Percentiles rank a stretch among this genome's conserved stretches.
These are phyloP conservation scores for Spodoptera picta DNA, from an alignment of 2,888 invertebrate species.

Conservation along the genomic window DNA sequence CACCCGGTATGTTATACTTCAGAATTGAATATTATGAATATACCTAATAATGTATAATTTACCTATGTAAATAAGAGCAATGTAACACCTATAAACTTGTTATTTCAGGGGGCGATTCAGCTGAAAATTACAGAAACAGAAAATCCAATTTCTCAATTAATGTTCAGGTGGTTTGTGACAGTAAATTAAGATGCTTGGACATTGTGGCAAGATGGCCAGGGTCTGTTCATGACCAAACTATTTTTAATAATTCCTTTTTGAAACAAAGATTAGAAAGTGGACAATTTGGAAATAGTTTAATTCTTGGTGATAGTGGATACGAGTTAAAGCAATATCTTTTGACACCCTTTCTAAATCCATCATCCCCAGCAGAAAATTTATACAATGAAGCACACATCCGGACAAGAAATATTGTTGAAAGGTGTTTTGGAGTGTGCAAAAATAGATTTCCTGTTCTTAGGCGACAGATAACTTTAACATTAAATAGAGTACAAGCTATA, in stretches of 20 bases:
- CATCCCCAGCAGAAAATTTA: slow-evolving; percentile 31
- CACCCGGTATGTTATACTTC: too few species aligned
- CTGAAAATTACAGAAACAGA: too few species aligned
- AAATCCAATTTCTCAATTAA: slow-evolving; percentile 17
- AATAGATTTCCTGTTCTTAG: slow-evolving; percentile 45
- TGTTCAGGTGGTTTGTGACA: slow-evolving; percentile 15
- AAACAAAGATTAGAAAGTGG: not conserved
- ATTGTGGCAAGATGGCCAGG: slow-evolving; percentile 17
- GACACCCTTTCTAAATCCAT: slow-evolving; percentile 22
- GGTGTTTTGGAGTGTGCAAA: slow-evolving; percentile 44
- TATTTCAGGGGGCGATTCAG: too few species aligned
- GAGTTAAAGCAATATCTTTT: slow-evolving; percentile 11
- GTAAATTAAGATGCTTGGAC: slow-evolving; percentile 18
- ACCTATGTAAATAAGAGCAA: too few species aligned
- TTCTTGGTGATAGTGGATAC: slow-evolving; percentile 12
- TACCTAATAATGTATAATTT: too few species aligned
- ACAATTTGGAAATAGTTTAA: slow-evolving; percentile 4
- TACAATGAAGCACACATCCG: slow-evolving; percentile 5
- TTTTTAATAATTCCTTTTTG: slow-evolving; percentile 9
- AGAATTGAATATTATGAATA: too few species aligned
- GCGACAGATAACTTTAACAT: slow-evolving; percentile 15
- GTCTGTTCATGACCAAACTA: slow-evolving; percentile 16
- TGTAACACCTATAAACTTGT: too few species aligned
- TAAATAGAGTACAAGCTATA: slow-evolving; percentile 3
- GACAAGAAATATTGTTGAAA: slow-evolving; percentile 34